Conservation (phyloP, 2,888 invertebrate genomes). For the Rhagophthalmus giganteus region DNA sequence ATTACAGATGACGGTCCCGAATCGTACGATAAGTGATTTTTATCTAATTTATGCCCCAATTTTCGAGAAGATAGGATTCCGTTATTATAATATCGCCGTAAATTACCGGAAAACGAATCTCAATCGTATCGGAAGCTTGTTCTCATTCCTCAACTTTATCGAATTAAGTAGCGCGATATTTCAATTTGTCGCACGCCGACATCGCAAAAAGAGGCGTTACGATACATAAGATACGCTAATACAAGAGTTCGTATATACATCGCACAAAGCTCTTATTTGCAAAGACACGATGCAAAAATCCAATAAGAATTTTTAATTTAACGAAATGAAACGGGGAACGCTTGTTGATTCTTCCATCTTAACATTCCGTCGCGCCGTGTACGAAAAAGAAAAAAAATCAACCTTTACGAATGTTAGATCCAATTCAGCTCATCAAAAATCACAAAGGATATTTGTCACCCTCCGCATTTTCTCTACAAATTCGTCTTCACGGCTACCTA, state of each 20-base stretch:
- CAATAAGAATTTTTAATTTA: constrained; percentile 28
- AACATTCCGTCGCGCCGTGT: constrained; percentile 13
- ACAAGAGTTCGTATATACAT: too few relatives aligned
- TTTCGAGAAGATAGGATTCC: constrained; percentile 10
- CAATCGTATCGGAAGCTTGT: constrained; percentile 7
- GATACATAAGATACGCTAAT: too few relatives aligned
- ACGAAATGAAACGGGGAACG: constrained; percentile 14
- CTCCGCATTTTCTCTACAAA: constrained; percentile 24
- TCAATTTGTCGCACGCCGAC: not conserved
- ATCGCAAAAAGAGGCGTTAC: too few relatives aligned
- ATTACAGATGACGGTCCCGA: constrained; percentile 22
- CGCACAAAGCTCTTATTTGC: not conserved
- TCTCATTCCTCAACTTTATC: too few relatives aligned
- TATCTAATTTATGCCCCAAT: constrained; percentile 29
- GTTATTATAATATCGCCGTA: constrained; percentile 11
- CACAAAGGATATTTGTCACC: constrained; percentile 33
- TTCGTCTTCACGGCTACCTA: constrained; percentile 32
- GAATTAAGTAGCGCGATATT: not conserved
- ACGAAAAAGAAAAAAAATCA: constrained; percentile 9
- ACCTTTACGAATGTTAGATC: constrained; percentile 25
- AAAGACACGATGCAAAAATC: constrained; percentile 16
- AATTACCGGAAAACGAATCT: constrained; percentile 7
- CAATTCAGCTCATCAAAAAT: constrained; percentile 29
- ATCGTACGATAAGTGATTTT: constrained; percentile 30
- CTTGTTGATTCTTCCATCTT: constrained; percentile 22